Percentiles rank a stretch among this genome's conserved stretches.
Conservation (phyloP, 2,888 invertebrate genomes). For the Caenorhabditis wallacei region DNA sequence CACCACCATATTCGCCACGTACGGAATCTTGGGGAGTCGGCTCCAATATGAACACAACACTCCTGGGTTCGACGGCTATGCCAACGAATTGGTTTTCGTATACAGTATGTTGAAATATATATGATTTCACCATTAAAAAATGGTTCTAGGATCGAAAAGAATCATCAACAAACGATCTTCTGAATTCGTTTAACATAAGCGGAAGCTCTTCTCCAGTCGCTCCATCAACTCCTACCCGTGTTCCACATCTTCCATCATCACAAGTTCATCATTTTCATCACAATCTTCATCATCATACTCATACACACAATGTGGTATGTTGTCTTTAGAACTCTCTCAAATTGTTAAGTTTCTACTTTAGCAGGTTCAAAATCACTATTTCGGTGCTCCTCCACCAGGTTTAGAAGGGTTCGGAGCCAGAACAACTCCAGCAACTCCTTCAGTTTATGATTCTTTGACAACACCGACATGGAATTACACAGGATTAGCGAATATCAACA, state of each 20-base stretch:
- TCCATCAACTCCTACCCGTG: constrained; percentile 26
- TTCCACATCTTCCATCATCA: constrained; percentile 45
- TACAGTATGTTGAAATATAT: background rate
- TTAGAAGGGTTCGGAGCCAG: constrained; percentile 28
- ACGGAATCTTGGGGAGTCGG: constrained; percentile 19
- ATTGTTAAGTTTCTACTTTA: constrained; percentile 1
- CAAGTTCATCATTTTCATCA: constrained; percentile 68
- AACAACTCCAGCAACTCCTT: constrained; percentile 6
- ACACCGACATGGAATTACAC: constrained; percentile 34
- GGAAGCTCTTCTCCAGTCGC: constrained; percentile 11
- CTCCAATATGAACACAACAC: constrained; percentile 27
- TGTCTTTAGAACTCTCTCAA: background rate
- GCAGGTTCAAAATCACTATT: constrained; percentile 67
- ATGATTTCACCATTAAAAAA: no score
- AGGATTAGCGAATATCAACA: constrained; percentile 39
- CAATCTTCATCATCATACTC: constrained; percentile 69
- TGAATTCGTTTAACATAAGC: constrained; percentile 18
- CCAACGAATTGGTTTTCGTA: constrained; percentile 37
- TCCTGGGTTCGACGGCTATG: constrained; percentile 4
- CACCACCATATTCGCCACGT: constrained; percentile 69
- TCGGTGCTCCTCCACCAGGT: constrained; percentile 41
- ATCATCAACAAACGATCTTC: constrained; percentile 24
- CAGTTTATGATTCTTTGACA: constrained; percentile 22
- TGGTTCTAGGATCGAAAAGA: constrained; percentile 55
- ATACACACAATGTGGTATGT: constrained; percentile 70